These are phyloP conservation scores for Lordiphosa clarofinis DNA, from an alignment of 1,140 invertebrate species.

Conservation along the genomic window DNA sequence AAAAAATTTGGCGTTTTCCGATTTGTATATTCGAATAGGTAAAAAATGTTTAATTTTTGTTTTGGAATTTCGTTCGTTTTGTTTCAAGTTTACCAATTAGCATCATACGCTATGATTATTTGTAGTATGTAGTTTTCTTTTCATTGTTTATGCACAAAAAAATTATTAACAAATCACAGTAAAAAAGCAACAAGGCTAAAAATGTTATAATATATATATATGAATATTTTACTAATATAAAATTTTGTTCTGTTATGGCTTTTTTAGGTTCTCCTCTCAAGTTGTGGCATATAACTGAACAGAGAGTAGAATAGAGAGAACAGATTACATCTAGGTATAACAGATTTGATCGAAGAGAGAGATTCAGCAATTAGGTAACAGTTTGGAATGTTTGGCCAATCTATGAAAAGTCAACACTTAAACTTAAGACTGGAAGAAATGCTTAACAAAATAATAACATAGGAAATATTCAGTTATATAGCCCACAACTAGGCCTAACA, in stretches of 20 bases:
- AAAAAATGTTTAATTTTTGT: conserved; percentile 24
- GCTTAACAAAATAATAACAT: conserved; percentile 27
- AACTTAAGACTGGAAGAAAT: conserved; percentile 23
- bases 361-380: conserved; percentile 36
- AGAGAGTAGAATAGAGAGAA: conserved; percentile 5
- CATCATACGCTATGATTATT: conserved; percentile 27
- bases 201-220: conserved; percentile 28
- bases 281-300: conserved; percentile 14
- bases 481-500: conserved; percentile 14
- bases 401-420: conserved; percentile 49
- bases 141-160: conserved; percentile 52
- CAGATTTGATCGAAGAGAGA: conserved; percentile 17
- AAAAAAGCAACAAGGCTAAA: conserved; percentile 71
- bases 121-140: conserved; percentile 19
- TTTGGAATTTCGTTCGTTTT: conserved; percentile 26
- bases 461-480: conserved; percentile 30
- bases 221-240: conserved; percentile 14
- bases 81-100: conserved; percentile 39
- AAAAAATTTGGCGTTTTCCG: conserved; percentile 67
- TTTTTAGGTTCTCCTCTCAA: conserved; percentile 19
- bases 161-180: conserved; percentile 74
- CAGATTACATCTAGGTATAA: conserved; percentile 1
- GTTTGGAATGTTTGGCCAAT: conserved; percentile 42
- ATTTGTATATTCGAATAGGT: conserved; percentile 32
- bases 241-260: conserved; percentile 8